Percentiles rank a stretch among this genome's conserved stretches.
phyloP scores from a whole-genome alignment of 2,113 vertebrate species.

The Brachyhypopomus occidentalis region DNA sequence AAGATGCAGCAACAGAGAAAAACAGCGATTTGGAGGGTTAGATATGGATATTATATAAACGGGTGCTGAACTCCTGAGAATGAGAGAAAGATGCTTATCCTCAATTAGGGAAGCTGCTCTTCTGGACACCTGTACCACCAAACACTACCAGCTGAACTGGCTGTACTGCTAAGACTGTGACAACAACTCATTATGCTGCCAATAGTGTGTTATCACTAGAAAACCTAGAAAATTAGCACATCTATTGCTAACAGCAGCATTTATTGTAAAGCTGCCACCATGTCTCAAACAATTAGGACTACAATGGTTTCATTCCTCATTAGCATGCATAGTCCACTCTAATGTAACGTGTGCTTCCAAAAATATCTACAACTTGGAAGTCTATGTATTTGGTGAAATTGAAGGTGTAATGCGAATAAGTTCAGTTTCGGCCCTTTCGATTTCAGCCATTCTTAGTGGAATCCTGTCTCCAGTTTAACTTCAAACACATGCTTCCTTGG shows the following conservation, averaged over 20 bases:
- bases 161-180: background rate
- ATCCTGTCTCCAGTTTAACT: no score
- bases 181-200: background rate
- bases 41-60: constrained; percentile 9
- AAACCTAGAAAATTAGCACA: background rate
- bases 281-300: no score
- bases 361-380: background rate
- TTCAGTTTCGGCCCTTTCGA: background rate
- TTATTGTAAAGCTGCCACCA: background rate
- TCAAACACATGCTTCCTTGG: no score
- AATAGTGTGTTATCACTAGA: background rate
- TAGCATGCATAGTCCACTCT: background rate
- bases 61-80: constrained; percentile 15
- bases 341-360: background rate
- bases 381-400: background rate
- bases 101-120: constrained; percentile 4
- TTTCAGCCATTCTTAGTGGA: background rate
- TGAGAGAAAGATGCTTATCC: constrained; percentile 5
- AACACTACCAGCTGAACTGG: background rate
- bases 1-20: background rate
- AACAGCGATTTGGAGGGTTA: background rate
- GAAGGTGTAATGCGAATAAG: no score
- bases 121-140: background rate
- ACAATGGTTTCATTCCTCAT: background rate
- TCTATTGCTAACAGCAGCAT: background rate